Base-by-base conservation (phyloP, 2,888 invertebrate species). In the Mythimna ferrago region DNA sequence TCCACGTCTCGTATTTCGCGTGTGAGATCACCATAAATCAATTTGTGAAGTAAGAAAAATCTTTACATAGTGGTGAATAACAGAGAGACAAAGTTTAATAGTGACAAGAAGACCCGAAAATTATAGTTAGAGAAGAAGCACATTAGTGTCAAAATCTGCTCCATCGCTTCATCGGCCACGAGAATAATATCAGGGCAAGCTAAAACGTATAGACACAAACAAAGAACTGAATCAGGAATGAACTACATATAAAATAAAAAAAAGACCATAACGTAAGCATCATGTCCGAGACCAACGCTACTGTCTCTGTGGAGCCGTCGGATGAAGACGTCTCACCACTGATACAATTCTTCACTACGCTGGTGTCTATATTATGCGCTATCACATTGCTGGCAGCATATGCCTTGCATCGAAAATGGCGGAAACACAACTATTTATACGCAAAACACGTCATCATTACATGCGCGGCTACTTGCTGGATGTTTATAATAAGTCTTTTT, bases 381-480 rank as follows among this genome's bases (percentile, higher is more conserved):
- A 0, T 58, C 6, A 41, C n/a, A 26, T 35, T 41, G 3, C 2
- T 32, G 3, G 3, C 41, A 10, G 41, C 19, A 10, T 56, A 64
- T 11, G 5, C 4, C 48, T 26, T 1, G 2, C 9, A 19, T 6
- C 32, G 32, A 26, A 54, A 58, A 56, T 77, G 80, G 77, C 63
- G 66, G 48, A 64, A 64, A 26, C 54, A 35, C 7, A 72, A 66
- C 54, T 64, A 79, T n/a, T 11, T 79, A 16, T 56, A 79, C 54
- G 58, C 48, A 32, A 54, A 32, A 14, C 66, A 64, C 48, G 51
- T 44, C 41, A 1, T n/a, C 4, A 0, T 66, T 0, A 66, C 51
- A 48, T n/a, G 41, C 6, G 14, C 3, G 1, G 73, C 80, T 16
- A n/a, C 6, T 7, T 63, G 53, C 51, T 73, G 66, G 1, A 63